Evolutionary conservation across 2,797 vertebrate species (phyloP), one percentile per base, ranked within the genome.

Genomic region (Agapornis canus): DNA sequence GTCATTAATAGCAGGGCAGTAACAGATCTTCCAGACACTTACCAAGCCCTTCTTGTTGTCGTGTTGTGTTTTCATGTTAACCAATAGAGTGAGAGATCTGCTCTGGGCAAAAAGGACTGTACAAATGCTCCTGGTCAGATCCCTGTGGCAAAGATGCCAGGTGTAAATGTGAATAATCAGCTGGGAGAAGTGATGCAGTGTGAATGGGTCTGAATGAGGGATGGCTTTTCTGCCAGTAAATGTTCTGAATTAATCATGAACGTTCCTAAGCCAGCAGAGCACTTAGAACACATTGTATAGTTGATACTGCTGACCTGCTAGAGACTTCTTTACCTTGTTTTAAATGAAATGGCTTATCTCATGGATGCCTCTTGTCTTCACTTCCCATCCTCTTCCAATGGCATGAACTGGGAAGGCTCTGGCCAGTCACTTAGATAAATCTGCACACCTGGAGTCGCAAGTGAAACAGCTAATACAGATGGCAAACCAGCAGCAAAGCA

Each of bases 391-490:
- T 54, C 45, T 86, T 56, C 57, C 71, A 79, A 90, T 63, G 79
- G 39, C 81, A 77, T 80, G 66, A 56, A 93, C 68, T 90, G 61
- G n/a, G 82, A 97, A 98, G 98, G 94, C 96, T 93, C 95, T 98
- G 77, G 95, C 97, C 82, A 97, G 84, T 94, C 97, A 98, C 83
- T 89, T 98, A 75, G 98, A 98, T 92, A 98, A 98, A 92, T 98
- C 97, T 3, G 93, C 97, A 2, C 97, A 95, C 94, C 92, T 98
- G 85, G 98, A 98, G 95, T 97, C 97, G 0, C 98, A 99, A 60
- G 97, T 99, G 32, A 97, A 97, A 64, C 98, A 99, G 87, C 92
- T 99, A 11, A 95, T 98, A 73, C 97, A 97, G 22, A 97, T 96
- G 85, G 97, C 98, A 45, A 98, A 97, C 90, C 97, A 98, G 59